Base-by-base conservation (phyloP, 2,888 invertebrate species). In the Abscondita cerata region DNA sequence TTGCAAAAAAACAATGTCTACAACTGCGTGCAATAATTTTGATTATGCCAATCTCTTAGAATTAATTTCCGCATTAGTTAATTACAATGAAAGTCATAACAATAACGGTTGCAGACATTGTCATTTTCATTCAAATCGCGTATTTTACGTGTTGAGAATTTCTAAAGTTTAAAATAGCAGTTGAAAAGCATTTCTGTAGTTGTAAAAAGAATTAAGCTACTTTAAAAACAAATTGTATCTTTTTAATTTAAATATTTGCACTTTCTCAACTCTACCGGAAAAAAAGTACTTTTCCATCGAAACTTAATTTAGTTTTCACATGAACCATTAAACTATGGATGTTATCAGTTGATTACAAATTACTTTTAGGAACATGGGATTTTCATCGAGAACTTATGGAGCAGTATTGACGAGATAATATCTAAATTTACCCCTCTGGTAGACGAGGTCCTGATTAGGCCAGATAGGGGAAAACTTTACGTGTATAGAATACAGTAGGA, bases 341-440 rank as follows among this genome's bases (percentile, higher is more conserved):
- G 38, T 50, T 57, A 57, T 57, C 57, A 40, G 50, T 38, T 36
- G 48, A 52, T 52, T 57, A 57, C 56, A 62, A 62, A 62, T 62
- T 46, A 57, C 44, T 62, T 52, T 56, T 40, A 52, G 44, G 34
- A 55, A 57, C 56, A 52, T 38, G 48, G 51, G 52, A 62, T 52
- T 68, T 68, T 60, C 65, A 62, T 55, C 52, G 65, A 64, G 62
- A 57, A 66, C 64, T 66, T 63, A 59, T 53, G 62, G 59, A 59
- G 61, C 59, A 56, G 62, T 62, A 65, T 67, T 64, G 68, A 66
- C 63, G 62, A 68, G 70, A 72, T 72, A 68, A 69, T 59, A 70
- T 72, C 72, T 68, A 67, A 68, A 71, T 70, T 68, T 68, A 69
- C 59, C 68, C 65, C 66, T 60, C 52, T 64, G 62, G 67, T 62